These are phyloP conservation scores for Hyphantria cunea DNA, from an alignment of 1,140 invertebrate genomes.

Conservation along the genomic window DNA sequence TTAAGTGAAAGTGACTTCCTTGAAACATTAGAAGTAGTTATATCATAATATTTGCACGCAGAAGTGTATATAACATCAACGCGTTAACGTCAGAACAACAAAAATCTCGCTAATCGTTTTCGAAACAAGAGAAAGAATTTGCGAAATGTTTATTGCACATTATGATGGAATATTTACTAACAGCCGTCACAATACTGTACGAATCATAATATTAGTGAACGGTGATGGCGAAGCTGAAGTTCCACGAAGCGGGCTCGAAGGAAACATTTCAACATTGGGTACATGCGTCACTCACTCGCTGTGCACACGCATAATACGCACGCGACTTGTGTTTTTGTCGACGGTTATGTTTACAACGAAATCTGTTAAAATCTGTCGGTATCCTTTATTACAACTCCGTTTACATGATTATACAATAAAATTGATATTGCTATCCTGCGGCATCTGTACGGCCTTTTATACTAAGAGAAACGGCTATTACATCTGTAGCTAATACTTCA, in stretches of 20 bases:
- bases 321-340: no score
- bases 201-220: slow-evolving; percentile 9
- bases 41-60: background rate
- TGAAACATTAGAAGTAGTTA: no score
- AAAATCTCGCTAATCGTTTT: slow-evolving; percentile 15
- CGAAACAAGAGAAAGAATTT: slow-evolving; percentile 18
- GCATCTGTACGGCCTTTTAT: no score
- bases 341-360: no score
- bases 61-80: slow-evolving; percentile 3
- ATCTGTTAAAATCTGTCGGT: no score
- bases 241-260: slow-evolving; percentile 15
- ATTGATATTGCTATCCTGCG: no score
- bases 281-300: slow-evolving; percentile 2
- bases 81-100: slow-evolving; percentile 3
- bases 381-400: no score
- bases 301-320: background rate
- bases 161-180: slow-evolving; percentile 26
- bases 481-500: no score
- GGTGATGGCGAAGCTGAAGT: background rate
- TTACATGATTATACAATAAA: no score
- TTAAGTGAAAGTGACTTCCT: no score
- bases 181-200: slow-evolving; percentile 18
- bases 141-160: slow-evolving; percentile 12
- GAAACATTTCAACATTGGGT: slow-evolving; percentile 13
- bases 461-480: no score